Base-by-base conservation (phyloP, 2,113 vertebrate species). In the Erythrocercus mccallii region DNA sequence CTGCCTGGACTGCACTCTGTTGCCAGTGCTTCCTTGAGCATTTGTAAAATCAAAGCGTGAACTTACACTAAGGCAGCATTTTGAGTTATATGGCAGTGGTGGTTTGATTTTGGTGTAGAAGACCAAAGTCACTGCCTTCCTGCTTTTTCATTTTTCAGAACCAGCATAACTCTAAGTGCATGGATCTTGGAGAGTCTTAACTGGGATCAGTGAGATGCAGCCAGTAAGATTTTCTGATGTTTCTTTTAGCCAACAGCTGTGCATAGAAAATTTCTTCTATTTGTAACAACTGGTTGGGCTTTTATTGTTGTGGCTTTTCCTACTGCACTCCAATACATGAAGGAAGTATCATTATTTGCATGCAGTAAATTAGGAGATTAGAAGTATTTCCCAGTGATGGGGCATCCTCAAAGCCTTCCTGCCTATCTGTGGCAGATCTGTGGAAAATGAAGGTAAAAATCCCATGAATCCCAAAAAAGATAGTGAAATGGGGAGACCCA, bases 1-100 rank as follows among this genome's bases (percentile, higher is more conserved):
- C 14, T 73, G 8, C 45, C 4, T 65, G 56, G 27, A 15, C 4
- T 4, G 10, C 1, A 0, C 5, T 61, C 33, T 84, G 16, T 13
- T 78, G 10, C 45, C 3, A 37, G 2, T 72, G 7, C 25, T 54
- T 79, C 35, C 64, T 83, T 83, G 31, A 51, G 21, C 1, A 1
- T 28, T 3, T 3, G 51, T 47, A 1, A 38, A 27, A 12, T 27
- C 0, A 3, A 38, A 79, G 48, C 18, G 3, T 42, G 33, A 53
- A 23, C 8, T 45, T 66, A 2, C 5, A 15, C 4, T 30, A 21
- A 25, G 48, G 42, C 10, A 82, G 7, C 0, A 2, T 54, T 58
- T 87, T 69, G 47, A 50, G 31, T 53, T 73, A 31, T 2, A 16
- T 50, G 45, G 21, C 5, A 53, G 50, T 16, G 7, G 12, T 77